Evolutionary conservation across 2,113 vertebrate species (phyloP), one percentile per base, ranked within the genome.

Genomic region (Vulpes lagopus): DNA sequence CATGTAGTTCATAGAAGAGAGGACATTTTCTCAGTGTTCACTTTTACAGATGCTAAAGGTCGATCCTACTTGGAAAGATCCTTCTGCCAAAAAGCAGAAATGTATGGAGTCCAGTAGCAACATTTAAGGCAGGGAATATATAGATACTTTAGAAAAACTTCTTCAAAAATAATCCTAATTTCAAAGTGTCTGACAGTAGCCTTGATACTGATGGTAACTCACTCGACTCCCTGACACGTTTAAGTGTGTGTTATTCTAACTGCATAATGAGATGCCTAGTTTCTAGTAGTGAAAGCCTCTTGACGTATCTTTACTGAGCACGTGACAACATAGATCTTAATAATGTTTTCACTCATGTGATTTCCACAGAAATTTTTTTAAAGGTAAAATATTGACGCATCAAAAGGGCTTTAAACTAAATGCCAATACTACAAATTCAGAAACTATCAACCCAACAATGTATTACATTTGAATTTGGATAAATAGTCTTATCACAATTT

Each of bases 1-100:
- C 92, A 95, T 71, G 60, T 89, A 64, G 67, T 97, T 98, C 97
- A 92, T 87, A 98, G 97, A 97, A 98, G 87, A 91, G 81, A 95
- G 93, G 82, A 95, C 65, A 71, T 71, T 97, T 97, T 98, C 95
- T 97, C 83, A 60, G 71, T 96, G 94, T 94, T 91, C 94, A 87
- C 25, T 97, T 97, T 97, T 95, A 35, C 87, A 96, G 67, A 93
- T 96, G 65, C 64, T 91, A 97, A 97, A 98, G 91, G 91, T 97
- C 94, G 43, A n/a, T 90, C 85, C 85, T 49, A 85, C 95, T 89
- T 93, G 93, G 95, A 97, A 97, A 96, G 73, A 92, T 38, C n/a
- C 76, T 97, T 83, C 43, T n/a, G 51, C 80, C 96, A 59, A 95
- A 87, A 92, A 95, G n/a, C 55, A 97, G 76, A 67, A 91, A 94